Evolutionary conservation across 2,113 vertebrate genomes (phyloP).

Genomic region (Okapia johnstoni): DNA sequence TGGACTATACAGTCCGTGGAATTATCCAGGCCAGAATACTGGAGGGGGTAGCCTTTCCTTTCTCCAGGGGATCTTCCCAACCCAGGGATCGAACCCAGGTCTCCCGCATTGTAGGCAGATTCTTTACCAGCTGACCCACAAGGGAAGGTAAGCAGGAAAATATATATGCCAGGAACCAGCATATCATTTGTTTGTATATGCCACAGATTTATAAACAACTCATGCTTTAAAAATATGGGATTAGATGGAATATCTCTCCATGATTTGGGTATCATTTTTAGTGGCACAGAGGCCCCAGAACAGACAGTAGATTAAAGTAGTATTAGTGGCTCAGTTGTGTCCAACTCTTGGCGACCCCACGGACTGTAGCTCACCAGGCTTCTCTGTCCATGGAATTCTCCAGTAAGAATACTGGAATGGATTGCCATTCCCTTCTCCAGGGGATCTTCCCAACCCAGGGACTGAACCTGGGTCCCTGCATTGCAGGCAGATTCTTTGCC

Average conservation of each 20-base stretch:
- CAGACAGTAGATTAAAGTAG: neutral
- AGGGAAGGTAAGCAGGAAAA: neutral
- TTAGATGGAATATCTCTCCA: neutral
- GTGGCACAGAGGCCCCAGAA: neutral
- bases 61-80: neutral
- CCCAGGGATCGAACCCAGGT: neutral
- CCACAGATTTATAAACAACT: neutral
- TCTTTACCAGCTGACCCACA: neutral
- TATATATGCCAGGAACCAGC: neutral
- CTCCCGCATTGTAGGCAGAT: neutral
- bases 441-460: neutral
- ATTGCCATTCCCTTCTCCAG: neutral
- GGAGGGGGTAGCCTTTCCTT: neutral
- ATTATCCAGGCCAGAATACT: neutral
- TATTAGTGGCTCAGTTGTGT: neutral
- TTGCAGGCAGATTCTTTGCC: neutral
- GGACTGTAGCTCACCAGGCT: neutral
- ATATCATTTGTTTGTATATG: neutral
- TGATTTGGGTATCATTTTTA: neutral
- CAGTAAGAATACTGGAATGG: neutral
- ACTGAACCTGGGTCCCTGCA: neutral
- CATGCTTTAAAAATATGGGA: neutral
- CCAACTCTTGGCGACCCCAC: accelerated
- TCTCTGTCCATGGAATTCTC: neutral
- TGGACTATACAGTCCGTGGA: neutral